Evolutionary conservation across 1,140 invertebrate species (phyloP).

Genomic region (fruit fly (Drosophila melanogaster)): Release_6_plus_ISO1_MT NT_033779.5:3970001-3970500

Average conservation of each 20-base stretch:
- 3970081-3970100: slow-evolving; percentile 69
- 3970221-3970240: slow-evolving; percentile 59
- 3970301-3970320: slow-evolving; percentile 11
- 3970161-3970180: slow-evolving; percentile 42
- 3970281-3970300: slow-evolving; percentile 6
- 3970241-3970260: slow-evolving; percentile 17
- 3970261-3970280: slow-evolving; percentile 3
- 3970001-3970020: slow-evolving; percentile 56
- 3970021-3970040: slow-evolving; percentile 6
- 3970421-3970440: neutral
- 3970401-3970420: slow-evolving; percentile 20
- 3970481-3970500: too few relatives aligned
- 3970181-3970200: slow-evolving; percentile 33
- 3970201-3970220: slow-evolving; percentile 78
- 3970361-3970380: slow-evolving; percentile 71
- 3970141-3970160: slow-evolving; percentile 57
- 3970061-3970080: neutral
- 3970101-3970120: slow-evolving; percentile 79
- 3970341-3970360: slow-evolving; percentile 76
- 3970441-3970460: neutral
- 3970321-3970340: slow-evolving; percentile 17
- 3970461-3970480: too few relatives aligned
- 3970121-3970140: slow-evolving; percentile 82
- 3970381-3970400: slow-evolving; percentile 69
- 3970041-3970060: slow-evolving; percentile 34